Evolutionary conservation across 35 echinoderm and acorn worm species (phyloP).

Genomic region (Ophioderma brevispina): DNA sequence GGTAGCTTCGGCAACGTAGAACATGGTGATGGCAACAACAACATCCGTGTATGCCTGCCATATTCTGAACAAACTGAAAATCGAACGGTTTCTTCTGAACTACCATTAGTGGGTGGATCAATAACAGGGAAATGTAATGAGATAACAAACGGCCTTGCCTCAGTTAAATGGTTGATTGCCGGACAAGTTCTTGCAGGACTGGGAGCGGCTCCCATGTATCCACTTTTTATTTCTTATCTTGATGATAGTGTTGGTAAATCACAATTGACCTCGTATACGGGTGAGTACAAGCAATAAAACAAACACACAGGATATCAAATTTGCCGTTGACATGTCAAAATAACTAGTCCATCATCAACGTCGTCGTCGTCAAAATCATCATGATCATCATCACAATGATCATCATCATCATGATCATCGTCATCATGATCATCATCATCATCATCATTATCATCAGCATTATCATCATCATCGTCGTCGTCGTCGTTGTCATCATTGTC

Average conservation of each 20-base stretch:
- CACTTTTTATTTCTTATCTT: neutral
- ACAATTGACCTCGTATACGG: neutral
- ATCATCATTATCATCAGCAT: constrained; percentile 25
- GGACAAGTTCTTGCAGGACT: neutral
- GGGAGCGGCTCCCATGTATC: neutral
- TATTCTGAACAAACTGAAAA: neutral
- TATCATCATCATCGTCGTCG: constrained; percentile 7
- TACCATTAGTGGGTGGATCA: neutral
- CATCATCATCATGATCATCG: neutral
- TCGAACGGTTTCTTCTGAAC: neutral
- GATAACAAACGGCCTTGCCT: neutral
- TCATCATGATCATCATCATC: constrained; percentile 33
- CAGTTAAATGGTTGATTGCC: neutral
- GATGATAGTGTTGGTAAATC: neutral
- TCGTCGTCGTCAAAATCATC: neutral
- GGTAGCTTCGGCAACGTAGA: neutral
- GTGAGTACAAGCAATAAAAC: too few relatives aligned
- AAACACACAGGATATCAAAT: too few relatives aligned
- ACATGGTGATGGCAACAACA: neutral
- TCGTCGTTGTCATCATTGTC: neutral
- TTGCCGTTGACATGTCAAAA: too few relatives aligned
- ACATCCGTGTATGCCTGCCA: neutral
- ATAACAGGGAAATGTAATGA: neutral
- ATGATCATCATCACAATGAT: constrained; percentile 30
- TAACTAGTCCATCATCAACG: too few relatives aligned